phyloP scores from a whole-genome alignment of 30 jellyfish, hydroid and myxozoan genomes.

The Phacellophora camtschatica region DNA sequence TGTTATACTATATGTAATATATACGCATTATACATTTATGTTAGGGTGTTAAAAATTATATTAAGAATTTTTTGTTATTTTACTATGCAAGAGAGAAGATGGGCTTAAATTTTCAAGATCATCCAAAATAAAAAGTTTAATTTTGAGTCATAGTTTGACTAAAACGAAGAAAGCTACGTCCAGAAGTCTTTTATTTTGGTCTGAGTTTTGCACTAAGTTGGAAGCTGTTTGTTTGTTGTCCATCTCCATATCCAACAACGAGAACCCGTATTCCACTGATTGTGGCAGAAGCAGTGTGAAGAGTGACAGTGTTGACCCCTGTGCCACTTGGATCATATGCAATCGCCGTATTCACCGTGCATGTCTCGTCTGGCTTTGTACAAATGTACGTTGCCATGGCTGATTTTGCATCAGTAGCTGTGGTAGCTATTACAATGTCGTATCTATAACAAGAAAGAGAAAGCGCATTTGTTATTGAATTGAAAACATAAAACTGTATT shows the following conservation, averaged over 20 bases:
- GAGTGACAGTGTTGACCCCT: background rate
- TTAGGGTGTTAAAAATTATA: too few species aligned
- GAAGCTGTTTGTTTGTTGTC: background rate
- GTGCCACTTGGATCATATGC: constrained; percentile 30
- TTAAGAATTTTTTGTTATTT: too few species aligned
- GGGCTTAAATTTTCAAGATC: too few species aligned
- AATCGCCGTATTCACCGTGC: constrained; percentile 16
- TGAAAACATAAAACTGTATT: too few species aligned
- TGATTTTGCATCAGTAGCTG: constrained; percentile 9
- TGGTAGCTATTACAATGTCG: background rate
- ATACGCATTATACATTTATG: too few species aligned
- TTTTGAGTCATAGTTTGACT: too few species aligned
- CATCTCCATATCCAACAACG: constrained; percentile 21
- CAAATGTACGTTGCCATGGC: constrained; percentile 18
- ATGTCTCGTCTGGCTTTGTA: background rate
- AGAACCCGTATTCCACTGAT: constrained; percentile 3
- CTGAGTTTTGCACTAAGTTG: constrained; percentile 4
- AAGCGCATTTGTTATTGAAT: too few species aligned
- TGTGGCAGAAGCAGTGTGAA: constrained; percentile 9
- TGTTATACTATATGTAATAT: too few species aligned
- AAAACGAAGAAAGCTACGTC: too few species aligned
- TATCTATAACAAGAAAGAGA: background rate
- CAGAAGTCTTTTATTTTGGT: background rate
- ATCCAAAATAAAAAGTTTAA: too few species aligned
- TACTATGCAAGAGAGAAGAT: too few species aligned